Conservation (phyloP, 2,888 invertebrate genomes). For the Hofmannophila pseudospretella region DNA sequence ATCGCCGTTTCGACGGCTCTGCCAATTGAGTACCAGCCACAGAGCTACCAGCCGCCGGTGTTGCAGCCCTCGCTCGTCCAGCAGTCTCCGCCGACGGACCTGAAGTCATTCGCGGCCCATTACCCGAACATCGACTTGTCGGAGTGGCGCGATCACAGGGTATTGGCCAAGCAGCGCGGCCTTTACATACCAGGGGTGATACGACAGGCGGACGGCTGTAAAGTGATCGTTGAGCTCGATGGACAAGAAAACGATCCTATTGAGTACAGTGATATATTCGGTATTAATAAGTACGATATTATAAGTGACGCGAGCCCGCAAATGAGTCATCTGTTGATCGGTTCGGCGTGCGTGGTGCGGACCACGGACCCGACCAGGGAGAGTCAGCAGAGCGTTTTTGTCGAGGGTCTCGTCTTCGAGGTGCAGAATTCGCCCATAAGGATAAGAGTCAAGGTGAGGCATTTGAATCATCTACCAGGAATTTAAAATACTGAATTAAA, state of each 20-base stretch:
- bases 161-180: conserved; percentile 90
- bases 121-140: conserved; percentile 88
- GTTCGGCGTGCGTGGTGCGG: conserved; percentile 89
- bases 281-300: conserved; percentile 88
- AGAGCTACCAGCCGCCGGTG: conserved; percentile 44
- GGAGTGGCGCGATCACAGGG: conserved; percentile 96
- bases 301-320: conserved; percentile 96
- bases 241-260: conserved; percentile 83
- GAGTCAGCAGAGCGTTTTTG: conserved; percentile 85
- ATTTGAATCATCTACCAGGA: neutral
- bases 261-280: conserved; percentile 87
- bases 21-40: conserved; percentile 46
- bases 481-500: too few species aligned
- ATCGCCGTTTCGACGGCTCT: conserved; percentile 41
- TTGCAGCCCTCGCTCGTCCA: conserved; percentile 58
- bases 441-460: conserved; percentile 68
- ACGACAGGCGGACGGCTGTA: conserved; percentile 82
- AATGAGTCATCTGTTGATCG: conserved; percentile 86
- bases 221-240: conserved; percentile 90
- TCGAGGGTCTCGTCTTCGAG: conserved; percentile 87
- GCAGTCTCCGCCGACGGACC: conserved; percentile 76
- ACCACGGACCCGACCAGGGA: conserved; percentile 78
- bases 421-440: conserved; percentile 67
- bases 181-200: conserved; percentile 94
- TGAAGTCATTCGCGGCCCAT: conserved; percentile 57